Conservation (phyloP, 1,140 invertebrate genomes). For the Euwallacea similis region DNA sequence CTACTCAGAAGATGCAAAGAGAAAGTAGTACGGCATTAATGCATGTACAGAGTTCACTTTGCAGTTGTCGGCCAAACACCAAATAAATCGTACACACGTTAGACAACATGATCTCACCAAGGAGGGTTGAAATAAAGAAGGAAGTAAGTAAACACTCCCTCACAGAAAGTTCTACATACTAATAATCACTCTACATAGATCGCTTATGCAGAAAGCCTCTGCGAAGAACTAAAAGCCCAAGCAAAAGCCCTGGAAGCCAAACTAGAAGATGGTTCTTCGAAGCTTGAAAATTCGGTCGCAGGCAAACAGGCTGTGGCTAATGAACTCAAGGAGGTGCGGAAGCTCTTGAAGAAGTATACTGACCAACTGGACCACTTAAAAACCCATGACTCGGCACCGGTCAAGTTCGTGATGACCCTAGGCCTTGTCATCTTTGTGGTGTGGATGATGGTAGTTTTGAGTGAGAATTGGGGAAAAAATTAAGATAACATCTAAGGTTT, state of each 20-base stretch:
- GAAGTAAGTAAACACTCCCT: not conserved
- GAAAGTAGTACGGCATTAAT: too few species aligned
- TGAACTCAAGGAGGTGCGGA: constrained; percentile 35
- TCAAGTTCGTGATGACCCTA: constrained; percentile 8
- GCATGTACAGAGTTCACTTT: too few species aligned
- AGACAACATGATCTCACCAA: not conserved
- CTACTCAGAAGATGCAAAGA: too few species aligned
- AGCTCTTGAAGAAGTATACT: constrained; percentile 30
- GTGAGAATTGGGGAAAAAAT: not conserved
- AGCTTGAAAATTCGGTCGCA: not conserved
- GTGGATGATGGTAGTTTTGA: constrained; percentile 21
- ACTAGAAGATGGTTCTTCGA: constrained; percentile 6
- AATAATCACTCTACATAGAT: not conserved
- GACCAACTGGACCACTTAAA: constrained; percentile 37
- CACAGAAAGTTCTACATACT: not conserved
- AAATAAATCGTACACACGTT: too few species aligned
- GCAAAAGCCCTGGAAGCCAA: constrained; percentile 12
- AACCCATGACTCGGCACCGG: constrained; percentile 28
- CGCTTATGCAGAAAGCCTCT: constrained; percentile 10
- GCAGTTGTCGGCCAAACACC: too few species aligned
- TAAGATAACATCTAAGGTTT: not conserved
- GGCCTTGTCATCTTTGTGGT: constrained; percentile 10
- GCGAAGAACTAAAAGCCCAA: not conserved
- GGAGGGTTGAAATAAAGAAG: not conserved
- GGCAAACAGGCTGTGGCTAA: constrained; percentile 9